Conservation (phyloP, 1,140 invertebrate species). For the Drosophila cardini region DNA sequence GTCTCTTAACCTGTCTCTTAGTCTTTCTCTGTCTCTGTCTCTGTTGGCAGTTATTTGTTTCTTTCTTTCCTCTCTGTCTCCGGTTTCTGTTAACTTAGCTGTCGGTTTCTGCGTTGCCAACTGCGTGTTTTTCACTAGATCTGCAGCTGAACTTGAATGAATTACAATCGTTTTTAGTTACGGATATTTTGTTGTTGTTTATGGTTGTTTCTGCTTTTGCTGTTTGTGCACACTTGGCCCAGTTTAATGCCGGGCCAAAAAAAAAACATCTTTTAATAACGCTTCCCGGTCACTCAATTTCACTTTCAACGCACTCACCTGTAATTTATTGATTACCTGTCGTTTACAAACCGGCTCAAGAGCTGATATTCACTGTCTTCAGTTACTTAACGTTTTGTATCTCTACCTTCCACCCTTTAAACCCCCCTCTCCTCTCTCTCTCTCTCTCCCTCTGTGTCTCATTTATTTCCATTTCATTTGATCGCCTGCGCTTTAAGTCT, state of each 20-base stretch:
- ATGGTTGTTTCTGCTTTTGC: constrained; percentile 5
- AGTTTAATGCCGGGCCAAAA: constrained; percentile 42
- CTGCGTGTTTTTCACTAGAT: constrained; percentile 28
- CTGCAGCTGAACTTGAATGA: constrained; percentile 54
- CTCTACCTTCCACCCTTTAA: neutral
- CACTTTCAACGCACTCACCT: constrained; percentile 71
- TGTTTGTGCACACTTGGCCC: constrained; percentile 69
- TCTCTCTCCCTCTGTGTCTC: constrained; percentile 6
- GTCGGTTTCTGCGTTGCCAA: constrained; percentile 44
- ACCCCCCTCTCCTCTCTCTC: neutral
- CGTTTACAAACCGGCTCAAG: constrained; percentile 63
- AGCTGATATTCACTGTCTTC: constrained; percentile 54
- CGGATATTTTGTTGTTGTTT: constrained; percentile 19
- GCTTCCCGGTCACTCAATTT: constrained; percentile 71
- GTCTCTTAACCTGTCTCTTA: constrained; percentile 5
- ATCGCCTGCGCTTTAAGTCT: constrained; percentile 4
- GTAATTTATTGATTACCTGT: constrained; percentile 41
- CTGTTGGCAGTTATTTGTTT: neutral
- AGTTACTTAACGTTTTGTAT: constrained; percentile 58
- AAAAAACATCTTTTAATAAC: constrained; percentile 67
- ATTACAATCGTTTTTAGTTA: constrained; percentile 45
- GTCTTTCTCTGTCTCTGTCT: neutral
- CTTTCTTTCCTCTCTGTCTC: constrained; percentile 3
- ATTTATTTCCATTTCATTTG: constrained; percentile 33
- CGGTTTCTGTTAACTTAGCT: constrained; percentile 34